Percentiles rank a stretch among this genome's conserved stretches.
Conservation (phyloP, 2,888 invertebrate genomes). For the Drosophila borealis region DNA sequence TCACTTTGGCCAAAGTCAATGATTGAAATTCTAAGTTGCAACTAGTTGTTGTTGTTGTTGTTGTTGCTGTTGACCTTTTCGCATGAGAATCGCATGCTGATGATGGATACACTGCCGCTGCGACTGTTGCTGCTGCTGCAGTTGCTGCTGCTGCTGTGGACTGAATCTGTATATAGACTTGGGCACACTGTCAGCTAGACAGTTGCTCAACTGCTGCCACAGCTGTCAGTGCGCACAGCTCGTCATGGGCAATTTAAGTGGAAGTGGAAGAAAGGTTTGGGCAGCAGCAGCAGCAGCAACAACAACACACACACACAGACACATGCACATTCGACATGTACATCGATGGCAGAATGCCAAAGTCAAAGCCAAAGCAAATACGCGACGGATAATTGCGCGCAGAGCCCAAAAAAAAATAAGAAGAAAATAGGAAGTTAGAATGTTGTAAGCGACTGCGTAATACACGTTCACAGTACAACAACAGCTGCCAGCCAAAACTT, state of each 20-base stretch:
- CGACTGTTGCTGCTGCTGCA: background rate
- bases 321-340: conserved; percentile 53
- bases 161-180: conserved; percentile 41
- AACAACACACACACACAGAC: conserved; percentile 15
- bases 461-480: too few relatives aligned
- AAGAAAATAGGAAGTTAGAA: background rate
- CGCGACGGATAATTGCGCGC: conserved; percentile 71
- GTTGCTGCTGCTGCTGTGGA: conserved; percentile 10
- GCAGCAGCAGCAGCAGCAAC: conserved; percentile 15
- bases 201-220: conserved; percentile 63
- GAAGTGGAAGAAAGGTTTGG: conserved; percentile 77
- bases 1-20: conserved; percentile 69
- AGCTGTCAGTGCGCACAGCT: conserved; percentile 78
- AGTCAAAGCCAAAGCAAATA: conserved; percentile 59
- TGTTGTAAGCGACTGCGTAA: too few relatives aligned
- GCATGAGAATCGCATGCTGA: conserved; percentile 78
- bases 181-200: conserved; percentile 65
- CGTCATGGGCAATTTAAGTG: conserved; percentile 82
- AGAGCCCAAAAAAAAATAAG: conserved; percentile 34
- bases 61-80: conserved; percentile 71
- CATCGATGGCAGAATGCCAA: conserved; percentile 59
- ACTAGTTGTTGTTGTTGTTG: conserved; percentile 26
- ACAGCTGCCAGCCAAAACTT: too few relatives aligned
- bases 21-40: conserved; percentile 75
- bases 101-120: conserved; percentile 73